Evolutionary conservation across 2,113 vertebrate species (phyloP).

Genomic region (Cyanoderma ruficeps): DNA sequence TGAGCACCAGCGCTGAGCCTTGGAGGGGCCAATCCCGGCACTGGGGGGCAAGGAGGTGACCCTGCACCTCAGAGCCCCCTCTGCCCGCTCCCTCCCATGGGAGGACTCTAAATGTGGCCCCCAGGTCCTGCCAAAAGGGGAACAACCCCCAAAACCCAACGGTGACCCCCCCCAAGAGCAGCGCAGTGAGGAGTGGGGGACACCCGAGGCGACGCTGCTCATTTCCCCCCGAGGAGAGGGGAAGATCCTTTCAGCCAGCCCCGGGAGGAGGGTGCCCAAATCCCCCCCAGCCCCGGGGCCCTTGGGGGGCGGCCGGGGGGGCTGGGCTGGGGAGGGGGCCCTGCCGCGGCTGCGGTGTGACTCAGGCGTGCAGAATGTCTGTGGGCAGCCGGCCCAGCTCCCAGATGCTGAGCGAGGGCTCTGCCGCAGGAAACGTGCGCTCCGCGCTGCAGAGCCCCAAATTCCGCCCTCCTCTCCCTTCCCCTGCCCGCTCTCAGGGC

Average conservation of each 20-base stretch:
- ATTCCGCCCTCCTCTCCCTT: background rate
- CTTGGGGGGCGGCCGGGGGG: fast-evolving
- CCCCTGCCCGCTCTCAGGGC: background rate
- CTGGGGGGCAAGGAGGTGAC: fast-evolving
- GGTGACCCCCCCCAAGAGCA: background rate
- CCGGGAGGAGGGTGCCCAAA: fast-evolving
- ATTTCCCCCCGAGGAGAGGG: background rate
- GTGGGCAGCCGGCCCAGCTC: constrained; percentile 64
- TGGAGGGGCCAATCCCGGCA: fast-evolving
- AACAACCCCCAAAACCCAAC: fast-evolving
- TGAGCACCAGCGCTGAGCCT: fast-evolving
- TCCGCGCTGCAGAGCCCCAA: background rate
- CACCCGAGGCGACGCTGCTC: fast-evolving
- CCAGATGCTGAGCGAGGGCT: constrained; percentile 27
- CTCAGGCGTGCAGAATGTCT: constrained; percentile 63
- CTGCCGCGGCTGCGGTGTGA: constrained; percentile 13
- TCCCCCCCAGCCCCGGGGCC: background rate
- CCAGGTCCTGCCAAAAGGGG: background rate
- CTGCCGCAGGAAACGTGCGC: background rate
- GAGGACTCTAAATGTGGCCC: fast-evolving
- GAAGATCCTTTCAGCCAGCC: background rate
- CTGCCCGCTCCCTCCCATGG: background rate
- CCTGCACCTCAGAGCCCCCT: background rate
- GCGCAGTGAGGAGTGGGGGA: background rate
- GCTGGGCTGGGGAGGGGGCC: background rate